Base-by-base conservation (phyloP, 2,888 invertebrate genomes). In the Phania funesta region DNA sequence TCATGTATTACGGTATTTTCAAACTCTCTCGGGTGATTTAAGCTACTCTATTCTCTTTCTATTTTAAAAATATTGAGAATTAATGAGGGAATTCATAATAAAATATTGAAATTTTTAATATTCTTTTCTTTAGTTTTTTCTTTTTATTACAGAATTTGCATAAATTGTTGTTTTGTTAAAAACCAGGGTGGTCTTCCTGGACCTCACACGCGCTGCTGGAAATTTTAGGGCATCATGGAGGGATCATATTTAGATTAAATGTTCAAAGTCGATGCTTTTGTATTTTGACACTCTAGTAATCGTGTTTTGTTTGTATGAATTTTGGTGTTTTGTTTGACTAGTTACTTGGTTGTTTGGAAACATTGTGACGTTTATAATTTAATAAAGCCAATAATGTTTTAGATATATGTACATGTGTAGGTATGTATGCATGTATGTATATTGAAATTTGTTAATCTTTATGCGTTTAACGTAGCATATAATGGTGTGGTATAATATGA, bases 21-120 rank as follows among this genome's bases (percentile, higher is more conserved):
- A n/a, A n/a, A n/a, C n/a, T n/a, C n/a, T n/a, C n/a, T n/a, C n/a
- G n/a, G n/a, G n/a, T n/a, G n/a, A n/a, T n/a, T n/a, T n/a, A n/a
- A n/a, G n/a, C n/a, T n/a, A n/a, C n/a, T n/a, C n/a, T n/a, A n/a
- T n/a, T n/a, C 32, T 58, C n/a, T 1, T 46, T 38, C 9, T 20
- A 9, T 46, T 44, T 26, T 7, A 38, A 50, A 38, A 29, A 20
- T 60, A 67, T 62, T 35, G 9, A 60, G 46, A 74, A 54, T 44
- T 62, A 65, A 64, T 68, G 62, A 48, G 38, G 54, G 22, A 48
- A 44, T 52, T 74, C 50, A 26, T 29, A 38, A 56, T 60, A 52
- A 52, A 81, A 70, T 54, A 56, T 68, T 41, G 16, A 82, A 65
- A 74, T 58, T 65, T 64, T 22, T 64, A 70, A 78, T 58, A 74